A percentile compares a stretch with the other conserved stretches of the same genome.
Evolutionary conservation across 2,888 invertebrate species (phyloP).

Genomic region (Metacarcinus magister): DNA sequence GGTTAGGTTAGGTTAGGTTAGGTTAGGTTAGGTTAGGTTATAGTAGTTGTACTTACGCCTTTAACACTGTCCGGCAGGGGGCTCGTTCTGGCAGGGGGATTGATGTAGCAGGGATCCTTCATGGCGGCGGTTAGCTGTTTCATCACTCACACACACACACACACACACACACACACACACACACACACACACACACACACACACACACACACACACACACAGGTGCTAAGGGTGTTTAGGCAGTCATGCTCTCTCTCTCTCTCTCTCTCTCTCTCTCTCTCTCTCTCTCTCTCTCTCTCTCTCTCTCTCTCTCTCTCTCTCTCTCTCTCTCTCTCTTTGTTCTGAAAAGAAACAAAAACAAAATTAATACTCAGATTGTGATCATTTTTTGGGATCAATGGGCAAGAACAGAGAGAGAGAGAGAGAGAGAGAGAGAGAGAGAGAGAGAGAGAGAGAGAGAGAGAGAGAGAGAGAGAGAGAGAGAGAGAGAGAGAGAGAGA

Average conservation of each 20-base stretch:
- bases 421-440: too few relatives aligned
- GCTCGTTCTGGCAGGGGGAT: conserved; percentile 61
- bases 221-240: background rate
- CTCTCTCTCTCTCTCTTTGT: too few relatives aligned
- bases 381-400: too few relatives aligned
- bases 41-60: conserved; percentile 62
- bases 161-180: conserved; percentile 16
- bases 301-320: too few relatives aligned
- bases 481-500: background rate
- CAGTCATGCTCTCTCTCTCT: background rate
- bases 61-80: conserved; percentile 68
- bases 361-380: too few relatives aligned
- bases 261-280: too few relatives aligned
- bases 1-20: too few relatives aligned
- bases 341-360: too few relatives aligned
- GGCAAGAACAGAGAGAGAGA: too few relatives aligned
- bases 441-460: too few relatives aligned
- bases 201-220: background rate
- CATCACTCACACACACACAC: conserved; percentile 59
- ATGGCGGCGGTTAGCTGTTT: conserved; percentile 74
- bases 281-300: too few relatives aligned
- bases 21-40: too few relatives aligned
- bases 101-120: conserved; percentile 74
- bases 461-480: background rate
- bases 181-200: background rate